phyloP scores from a whole-genome alignment of 1,140 invertebrate species.

The Atta texana region DNA sequence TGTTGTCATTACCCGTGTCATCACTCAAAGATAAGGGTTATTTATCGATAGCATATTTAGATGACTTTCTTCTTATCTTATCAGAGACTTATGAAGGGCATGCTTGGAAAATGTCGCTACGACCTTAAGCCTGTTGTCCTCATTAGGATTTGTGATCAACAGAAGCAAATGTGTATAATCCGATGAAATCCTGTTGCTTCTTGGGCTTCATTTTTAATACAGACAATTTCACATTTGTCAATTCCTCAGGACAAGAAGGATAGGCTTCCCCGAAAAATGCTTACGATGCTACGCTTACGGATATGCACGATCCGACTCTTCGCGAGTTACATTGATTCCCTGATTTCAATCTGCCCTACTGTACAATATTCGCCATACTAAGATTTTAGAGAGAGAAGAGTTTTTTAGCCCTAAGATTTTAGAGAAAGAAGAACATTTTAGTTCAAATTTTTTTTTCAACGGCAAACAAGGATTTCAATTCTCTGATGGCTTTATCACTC shows the following conservation, averaged over 20 bases:
- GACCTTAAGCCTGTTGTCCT: background rate
- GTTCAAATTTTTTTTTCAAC: background rate
- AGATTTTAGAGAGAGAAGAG: background rate
- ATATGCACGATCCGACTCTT: background rate
- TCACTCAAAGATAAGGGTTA: background rate
- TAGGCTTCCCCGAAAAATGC: background rate
- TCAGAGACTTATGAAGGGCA: accelerated
- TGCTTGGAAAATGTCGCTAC: background rate
- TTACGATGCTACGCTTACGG: background rate
- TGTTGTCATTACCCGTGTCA: too few relatives aligned
- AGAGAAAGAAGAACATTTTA: too few relatives aligned
- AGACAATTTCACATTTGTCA: background rate
- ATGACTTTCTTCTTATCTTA: background rate
- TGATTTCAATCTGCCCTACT: background rate
- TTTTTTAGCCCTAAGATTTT: background rate
- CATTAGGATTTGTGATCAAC: background rate
- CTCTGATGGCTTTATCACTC: background rate
- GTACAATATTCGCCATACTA: background rate
- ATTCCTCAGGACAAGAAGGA: background rate
- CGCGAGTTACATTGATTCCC: background rate
- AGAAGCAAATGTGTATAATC: background rate
- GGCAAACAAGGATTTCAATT: background rate
- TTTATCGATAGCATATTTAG: background rate
- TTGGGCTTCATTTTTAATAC: background rate
- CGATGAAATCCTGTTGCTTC: background rate